A percentile compares a stretch with the other conserved stretches of the same genome.
Evolutionary conservation across 35 echinoderm and acorn worm species (phyloP).

Genomic region (Apostichopus parvimensis): DNA sequence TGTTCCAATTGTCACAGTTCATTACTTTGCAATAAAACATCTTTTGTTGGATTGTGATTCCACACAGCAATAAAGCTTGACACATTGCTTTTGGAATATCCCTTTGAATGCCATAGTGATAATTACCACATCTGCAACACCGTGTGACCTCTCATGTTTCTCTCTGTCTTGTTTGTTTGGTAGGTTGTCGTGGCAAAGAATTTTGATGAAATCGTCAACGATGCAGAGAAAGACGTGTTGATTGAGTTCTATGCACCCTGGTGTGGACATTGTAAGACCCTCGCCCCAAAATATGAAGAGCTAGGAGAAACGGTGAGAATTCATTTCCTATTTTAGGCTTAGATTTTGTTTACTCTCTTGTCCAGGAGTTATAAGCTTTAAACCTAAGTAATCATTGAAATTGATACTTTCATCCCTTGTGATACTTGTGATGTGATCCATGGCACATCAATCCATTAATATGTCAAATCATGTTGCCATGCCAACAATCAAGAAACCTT

Average conservation of each 20-base stretch:
- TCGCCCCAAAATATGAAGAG: slow-evolving; percentile 84
- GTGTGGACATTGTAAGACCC: slow-evolving; percentile 95
- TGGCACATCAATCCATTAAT: too few relatives aligned
- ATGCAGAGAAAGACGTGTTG: slow-evolving; percentile 73
- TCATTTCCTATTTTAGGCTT: too few relatives aligned
- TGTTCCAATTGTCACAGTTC: too few relatives aligned
- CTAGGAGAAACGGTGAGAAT: slow-evolving; percentile 79
- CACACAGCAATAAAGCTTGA: too few relatives aligned
- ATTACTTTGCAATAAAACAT: too few relatives aligned
- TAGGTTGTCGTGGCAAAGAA: slow-evolving; percentile 84
- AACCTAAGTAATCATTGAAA: not conserved
- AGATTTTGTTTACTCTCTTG: too few relatives aligned
- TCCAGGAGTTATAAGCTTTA: not conserved
- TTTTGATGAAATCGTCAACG: slow-evolving; percentile 87
- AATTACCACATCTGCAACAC: not conserved
- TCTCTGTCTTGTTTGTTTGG: slow-evolving; percentile 27
- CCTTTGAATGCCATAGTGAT: not conserved
- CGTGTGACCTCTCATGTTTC: not conserved
- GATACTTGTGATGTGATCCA: too few relatives aligned
- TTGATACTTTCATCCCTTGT: not conserved
- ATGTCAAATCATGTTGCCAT: too few relatives aligned
- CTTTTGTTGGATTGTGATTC: too few relatives aligned
- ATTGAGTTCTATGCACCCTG: slow-evolving; percentile 93
- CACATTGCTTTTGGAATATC: not conserved
- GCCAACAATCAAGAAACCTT: too few relatives aligned